These are phyloP conservation scores for Yponomeuta cagnagella DNA, from an alignment of 2,888 invertebrate species.

Conservation along the genomic window DNA sequence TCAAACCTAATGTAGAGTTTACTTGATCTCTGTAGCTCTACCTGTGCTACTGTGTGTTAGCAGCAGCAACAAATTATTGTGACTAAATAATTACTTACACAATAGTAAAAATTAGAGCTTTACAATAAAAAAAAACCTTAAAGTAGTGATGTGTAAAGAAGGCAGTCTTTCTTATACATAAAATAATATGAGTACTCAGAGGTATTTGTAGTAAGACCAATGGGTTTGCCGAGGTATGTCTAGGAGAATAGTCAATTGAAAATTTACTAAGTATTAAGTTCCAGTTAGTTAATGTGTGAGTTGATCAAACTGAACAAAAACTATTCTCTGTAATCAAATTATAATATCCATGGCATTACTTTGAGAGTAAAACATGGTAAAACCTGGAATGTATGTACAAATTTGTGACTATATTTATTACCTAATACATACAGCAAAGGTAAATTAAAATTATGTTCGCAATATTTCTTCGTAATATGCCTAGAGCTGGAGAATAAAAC, in stretches of 20 bases:
- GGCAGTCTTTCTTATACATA: constrained; percentile 18
- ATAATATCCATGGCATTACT: background rate
- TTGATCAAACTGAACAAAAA: background rate
- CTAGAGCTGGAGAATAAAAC: too few relatives aligned
- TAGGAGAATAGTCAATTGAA: background rate
- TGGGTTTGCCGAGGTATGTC: background rate
- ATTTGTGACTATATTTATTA: background rate
- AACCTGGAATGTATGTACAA: background rate
- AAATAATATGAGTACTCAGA: constrained; percentile 10
- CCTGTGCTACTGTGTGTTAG: too few relatives aligned
- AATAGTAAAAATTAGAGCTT: background rate
- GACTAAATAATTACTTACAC: background rate
- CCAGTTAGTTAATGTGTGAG: background rate
- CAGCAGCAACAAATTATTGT: background rate
- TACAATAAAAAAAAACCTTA: constrained; percentile 14
- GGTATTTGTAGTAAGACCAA: background rate
- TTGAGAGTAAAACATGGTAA: background rate
- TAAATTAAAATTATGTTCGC: background rate
- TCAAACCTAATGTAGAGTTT: background rate
- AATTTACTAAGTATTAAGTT: background rate
- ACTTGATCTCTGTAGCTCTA: background rate
- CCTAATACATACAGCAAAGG: background rate
- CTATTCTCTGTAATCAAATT: background rate
- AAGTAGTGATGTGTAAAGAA: constrained; percentile 21
- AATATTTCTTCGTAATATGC: background rate